Base-by-base conservation (phyloP, 2,797 vertebrate genomes). In the Anableps anableps region DNA sequence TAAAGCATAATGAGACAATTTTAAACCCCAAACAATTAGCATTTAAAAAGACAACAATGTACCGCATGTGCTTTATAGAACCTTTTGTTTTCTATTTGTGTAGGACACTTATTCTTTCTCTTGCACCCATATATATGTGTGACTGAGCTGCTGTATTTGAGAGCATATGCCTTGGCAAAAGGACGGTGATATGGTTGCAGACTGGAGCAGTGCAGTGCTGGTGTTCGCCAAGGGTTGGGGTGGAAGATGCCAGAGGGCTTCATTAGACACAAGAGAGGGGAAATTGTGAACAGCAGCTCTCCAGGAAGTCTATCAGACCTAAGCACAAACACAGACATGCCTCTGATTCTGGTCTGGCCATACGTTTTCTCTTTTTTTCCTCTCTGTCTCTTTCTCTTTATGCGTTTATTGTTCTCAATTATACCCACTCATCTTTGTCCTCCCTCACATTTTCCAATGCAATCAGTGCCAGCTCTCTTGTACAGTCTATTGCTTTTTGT, bases 201-300 rank as follows among this genome's bases (percentile, higher is more conserved):
- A 86, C 85, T 86, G 79, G 80, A 93, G 91, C 79, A 14, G 47
- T 74, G 84, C 71, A 86, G 79, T 82, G 86, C 78, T 78, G 86
- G 75, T 88, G 85, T 91, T 94, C 94, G 93, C 90, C 85, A 68
- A 73, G 80, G 78, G 82, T 72, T 53, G 72, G 77, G 83, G 76
- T 88, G 86, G 87, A 89, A 91, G 89, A 87, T 85, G 94, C 94
- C 94, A 95, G 91, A 93, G 88, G 91, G 92, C 92, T 93, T 93
- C 88, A 93, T 94, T 93, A 93, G 91, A 91, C 84, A 92, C 82
- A 31, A 91, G 86, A 90, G 91, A 87, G 88, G 88, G 88, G 88
- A 89, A 86, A 89, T 90, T 72, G 89, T 66, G 87, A 86, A 92
- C 87, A 90, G 76, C 81, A 86, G 85, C 89, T 90, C 87, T 92